These are phyloP conservation scores for Sarcophaga bullata DNA, from an alignment of 1,140 invertebrate species.

Conservation along the genomic window DNA sequence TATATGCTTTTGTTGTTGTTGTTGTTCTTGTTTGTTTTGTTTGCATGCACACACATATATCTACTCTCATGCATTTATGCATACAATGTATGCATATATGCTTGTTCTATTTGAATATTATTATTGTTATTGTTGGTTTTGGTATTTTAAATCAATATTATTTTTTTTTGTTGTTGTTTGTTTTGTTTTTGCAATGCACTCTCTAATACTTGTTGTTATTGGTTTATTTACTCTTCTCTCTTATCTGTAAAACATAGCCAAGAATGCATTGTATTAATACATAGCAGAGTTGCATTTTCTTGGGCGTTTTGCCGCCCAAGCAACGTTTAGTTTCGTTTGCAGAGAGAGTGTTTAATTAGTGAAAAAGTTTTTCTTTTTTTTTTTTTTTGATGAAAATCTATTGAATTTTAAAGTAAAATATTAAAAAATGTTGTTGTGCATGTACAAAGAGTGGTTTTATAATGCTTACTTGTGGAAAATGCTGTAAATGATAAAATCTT, in stretches of 20 bases:
- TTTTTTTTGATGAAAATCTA: too few species aligned
- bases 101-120: not conserved
- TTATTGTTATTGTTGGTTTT: not conserved
- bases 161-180: not conserved
- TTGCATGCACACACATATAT: not conserved
- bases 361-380: too few species aligned
- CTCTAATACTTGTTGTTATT: not conserved
- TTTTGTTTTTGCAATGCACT: too few species aligned
- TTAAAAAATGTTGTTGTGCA: too few species aligned
- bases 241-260: not conserved
- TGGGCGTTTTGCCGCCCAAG: not conserved
- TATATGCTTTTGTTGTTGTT: too few species aligned
- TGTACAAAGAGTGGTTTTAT: too few species aligned
- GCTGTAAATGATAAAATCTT: too few species aligned
- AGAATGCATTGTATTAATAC: not conserved
- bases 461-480: too few species aligned
- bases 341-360: too few species aligned
- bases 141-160: not conserved
- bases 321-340: too few species aligned
- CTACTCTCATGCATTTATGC: not conserved
- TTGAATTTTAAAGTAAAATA: too few species aligned
- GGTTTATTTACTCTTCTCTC: not conserved
- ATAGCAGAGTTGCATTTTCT: conserved; percentile 7
- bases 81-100: not conserved
- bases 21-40: conserved; percentile 11